Evolutionary conservation across 1,140 invertebrate genomes (phyloP).

Genomic region (Liolophura sinensis): DNA sequence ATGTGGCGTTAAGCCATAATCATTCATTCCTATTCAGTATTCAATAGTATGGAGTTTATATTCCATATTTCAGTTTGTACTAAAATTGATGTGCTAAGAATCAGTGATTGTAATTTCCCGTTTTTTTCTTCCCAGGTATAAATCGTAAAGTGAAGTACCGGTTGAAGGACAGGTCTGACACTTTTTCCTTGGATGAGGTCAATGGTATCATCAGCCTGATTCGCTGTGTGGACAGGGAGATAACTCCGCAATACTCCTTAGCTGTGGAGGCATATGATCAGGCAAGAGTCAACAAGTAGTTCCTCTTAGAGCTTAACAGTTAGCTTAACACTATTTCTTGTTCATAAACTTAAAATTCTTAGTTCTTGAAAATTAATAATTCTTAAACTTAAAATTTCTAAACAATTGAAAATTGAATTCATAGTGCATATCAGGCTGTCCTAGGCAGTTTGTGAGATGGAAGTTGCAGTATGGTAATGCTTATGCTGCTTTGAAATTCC

Average conservation of each 20-base stretch:
- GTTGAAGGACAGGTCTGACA: conserved; percentile 68
- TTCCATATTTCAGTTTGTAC: too few relatives aligned
- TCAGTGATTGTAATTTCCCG: neutral
- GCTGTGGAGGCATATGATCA: conserved; percentile 47
- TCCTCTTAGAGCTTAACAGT: too few relatives aligned
- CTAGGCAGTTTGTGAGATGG: too few relatives aligned
- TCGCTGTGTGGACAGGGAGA: conserved; percentile 80
- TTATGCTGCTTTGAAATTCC: too few relatives aligned
- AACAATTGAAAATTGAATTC: too few relatives aligned
- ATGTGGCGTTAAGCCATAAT: too few relatives aligned
- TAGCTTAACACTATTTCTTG: neutral
- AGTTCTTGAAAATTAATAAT: neutral
- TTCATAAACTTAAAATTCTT: neutral
- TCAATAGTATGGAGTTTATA: too few relatives aligned
- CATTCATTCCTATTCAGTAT: too few relatives aligned
- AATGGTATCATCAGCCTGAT: conserved; percentile 87
- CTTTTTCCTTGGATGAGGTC: conserved; percentile 85
- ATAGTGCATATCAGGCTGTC: too few relatives aligned
- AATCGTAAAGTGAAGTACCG: conserved; percentile 85
- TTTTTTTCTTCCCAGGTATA: conserved; percentile 63
- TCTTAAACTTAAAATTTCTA: neutral
- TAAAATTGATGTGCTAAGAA: too few relatives aligned
- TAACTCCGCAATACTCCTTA: conserved; percentile 34
- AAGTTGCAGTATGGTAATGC: too few relatives aligned
- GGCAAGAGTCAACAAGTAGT: too few relatives aligned